Evolutionary conservation across 2,797 vertebrate genomes (phyloP).

Genomic region (Xerus rutilus): DNA sequence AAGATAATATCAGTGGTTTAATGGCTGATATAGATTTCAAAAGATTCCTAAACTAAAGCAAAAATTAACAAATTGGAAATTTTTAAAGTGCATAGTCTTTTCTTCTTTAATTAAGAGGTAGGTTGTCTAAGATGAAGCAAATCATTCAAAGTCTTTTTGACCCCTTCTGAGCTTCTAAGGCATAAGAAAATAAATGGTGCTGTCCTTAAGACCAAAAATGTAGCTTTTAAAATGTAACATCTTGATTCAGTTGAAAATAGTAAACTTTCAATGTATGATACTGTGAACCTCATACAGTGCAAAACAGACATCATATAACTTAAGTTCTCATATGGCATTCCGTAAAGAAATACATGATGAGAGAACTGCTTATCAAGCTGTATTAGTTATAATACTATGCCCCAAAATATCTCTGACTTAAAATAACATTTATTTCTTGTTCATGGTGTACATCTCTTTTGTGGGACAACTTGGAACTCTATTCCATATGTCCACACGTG

Average conservation of each 20-base stretch:
- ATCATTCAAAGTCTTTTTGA: neutral
- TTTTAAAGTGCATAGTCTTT: neutral
- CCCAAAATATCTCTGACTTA: neutral
- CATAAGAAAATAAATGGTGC: neutral
- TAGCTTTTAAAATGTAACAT: conserved; percentile 48
- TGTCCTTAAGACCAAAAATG: conserved; percentile 43
- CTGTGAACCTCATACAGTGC: neutral
- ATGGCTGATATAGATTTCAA: neutral
- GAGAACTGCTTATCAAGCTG: neutral
- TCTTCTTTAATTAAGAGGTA: neutral
- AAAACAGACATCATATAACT: neutral
- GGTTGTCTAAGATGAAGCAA: conserved; percentile 11
- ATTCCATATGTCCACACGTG: neutral
- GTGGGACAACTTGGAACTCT: neutral
- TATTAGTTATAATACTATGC: neutral
- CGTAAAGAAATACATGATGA: neutral
- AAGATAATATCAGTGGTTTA: neutral
- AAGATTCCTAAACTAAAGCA: conserved; percentile 18
- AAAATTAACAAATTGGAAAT: neutral
- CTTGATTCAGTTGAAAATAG: conserved; percentile 68
- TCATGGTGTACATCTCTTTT: neutral
- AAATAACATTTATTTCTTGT: conserved; percentile 44
- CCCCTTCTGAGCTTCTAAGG: neutral
- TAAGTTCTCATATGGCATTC: neutral
- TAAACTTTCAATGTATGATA: neutral